Conservation (phyloP, 2,113 vertebrate genomes). For the Electrona antarctica region DNA sequence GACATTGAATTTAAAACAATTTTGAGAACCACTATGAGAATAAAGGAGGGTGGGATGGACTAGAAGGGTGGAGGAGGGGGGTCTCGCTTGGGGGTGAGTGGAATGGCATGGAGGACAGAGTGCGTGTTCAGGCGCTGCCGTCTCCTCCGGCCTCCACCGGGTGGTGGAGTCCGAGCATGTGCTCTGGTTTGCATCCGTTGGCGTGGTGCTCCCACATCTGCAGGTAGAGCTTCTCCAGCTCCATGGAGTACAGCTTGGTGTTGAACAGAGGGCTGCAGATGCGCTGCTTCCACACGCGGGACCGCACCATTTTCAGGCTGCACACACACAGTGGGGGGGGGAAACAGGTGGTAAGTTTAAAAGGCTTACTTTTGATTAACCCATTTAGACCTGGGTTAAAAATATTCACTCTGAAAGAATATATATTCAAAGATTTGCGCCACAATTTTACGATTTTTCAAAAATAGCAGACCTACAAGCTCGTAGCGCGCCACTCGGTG, state of each 20-base stretch:
- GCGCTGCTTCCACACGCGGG: constrained; percentile 97
- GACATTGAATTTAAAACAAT: too few relatives aligned
- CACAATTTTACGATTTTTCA: too few relatives aligned
- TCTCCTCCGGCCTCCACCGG: constrained; percentile 86
- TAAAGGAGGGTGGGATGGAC: neutral
- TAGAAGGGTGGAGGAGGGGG: neutral
- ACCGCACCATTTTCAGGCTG: constrained; percentile 95
- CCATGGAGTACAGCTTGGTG: constrained; percentile 95
- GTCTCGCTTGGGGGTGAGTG: neutral
- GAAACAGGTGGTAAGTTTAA: neutral
- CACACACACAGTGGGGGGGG: neutral
- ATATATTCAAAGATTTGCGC: too few relatives aligned
- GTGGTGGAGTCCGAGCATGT: constrained; percentile 87
- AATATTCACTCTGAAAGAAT: too few relatives aligned
- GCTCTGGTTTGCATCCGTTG: constrained; percentile 91
- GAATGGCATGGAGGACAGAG: neutral
- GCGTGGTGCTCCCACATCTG: constrained; percentile 97
- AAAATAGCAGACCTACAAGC: too few relatives aligned
- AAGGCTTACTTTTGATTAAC: too few relatives aligned
- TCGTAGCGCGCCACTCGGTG: too few relatives aligned
- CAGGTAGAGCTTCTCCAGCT: constrained; percentile 94
- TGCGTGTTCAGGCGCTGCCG: constrained; percentile 76
- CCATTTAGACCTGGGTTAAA: too few relatives aligned
- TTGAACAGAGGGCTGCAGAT: constrained; percentile 98
- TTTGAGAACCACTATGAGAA: neutral